These are phyloP conservation scores for Sebastes diploproa DNA, from an alignment of 2,797 vertebrate species.

Conservation along the genomic window DNA sequence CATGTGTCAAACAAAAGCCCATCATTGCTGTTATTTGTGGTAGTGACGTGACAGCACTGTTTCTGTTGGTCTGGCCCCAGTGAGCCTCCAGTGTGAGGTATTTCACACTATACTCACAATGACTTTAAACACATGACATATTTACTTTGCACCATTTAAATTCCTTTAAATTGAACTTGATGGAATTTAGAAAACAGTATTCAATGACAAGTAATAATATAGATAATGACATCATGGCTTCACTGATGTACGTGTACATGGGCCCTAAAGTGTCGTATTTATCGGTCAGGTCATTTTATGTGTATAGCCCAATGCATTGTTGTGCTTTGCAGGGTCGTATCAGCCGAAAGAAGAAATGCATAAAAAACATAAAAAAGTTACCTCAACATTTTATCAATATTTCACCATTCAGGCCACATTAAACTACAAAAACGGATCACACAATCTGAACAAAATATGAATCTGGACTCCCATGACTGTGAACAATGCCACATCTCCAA, in stretches of 20 bases:
- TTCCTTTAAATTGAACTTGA: neutral
- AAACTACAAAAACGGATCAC: neutral
- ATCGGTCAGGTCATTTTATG: neutral
- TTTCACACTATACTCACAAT: conserved; percentile 2
- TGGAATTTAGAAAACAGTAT: neutral
- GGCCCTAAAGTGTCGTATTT: too few relatives aligned
- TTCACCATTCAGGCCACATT: neutral
- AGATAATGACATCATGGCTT: too few relatives aligned
- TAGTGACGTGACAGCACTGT: neutral
- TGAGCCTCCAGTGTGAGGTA: neutral
- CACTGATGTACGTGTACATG: too few relatives aligned
- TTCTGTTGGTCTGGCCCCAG: neutral
- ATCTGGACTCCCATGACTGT: neutral
- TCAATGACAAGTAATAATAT: neutral
- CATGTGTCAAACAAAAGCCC: neutral
- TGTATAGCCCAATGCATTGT: neutral
- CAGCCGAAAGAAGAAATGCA: neutral
- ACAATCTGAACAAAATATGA: neutral
- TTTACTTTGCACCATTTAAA: neutral
- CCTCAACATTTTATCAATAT: neutral
- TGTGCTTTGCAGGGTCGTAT: neutral
- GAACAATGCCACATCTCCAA: neutral
- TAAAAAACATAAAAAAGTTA: neutral
- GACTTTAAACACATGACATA: neutral
- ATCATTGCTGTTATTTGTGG: neutral